These are phyloP conservation scores for Drosophila neoperkinsi DNA, from an alignment of 2,888 invertebrate genomes.

Conservation along the genomic window DNA sequence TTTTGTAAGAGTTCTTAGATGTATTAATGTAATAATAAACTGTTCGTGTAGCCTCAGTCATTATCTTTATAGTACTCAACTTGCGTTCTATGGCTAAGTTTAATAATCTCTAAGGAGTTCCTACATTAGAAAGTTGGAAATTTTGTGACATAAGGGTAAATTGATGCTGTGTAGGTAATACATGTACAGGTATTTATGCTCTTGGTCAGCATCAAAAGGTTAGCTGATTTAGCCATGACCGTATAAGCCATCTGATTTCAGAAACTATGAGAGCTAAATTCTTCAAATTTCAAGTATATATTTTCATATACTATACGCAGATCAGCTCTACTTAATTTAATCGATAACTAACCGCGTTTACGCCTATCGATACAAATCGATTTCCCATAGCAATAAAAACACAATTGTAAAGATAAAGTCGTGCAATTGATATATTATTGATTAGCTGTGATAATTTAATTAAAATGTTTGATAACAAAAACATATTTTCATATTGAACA, in stretches of 20 bases:
- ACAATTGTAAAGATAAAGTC: background rate
- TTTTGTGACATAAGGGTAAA: background rate
- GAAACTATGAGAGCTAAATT: rapidly evolving
- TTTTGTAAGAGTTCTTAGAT: background rate
- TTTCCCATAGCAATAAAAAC: background rate
- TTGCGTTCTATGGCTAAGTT: background rate
- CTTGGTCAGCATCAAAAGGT: background rate
- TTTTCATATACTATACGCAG: background rate
- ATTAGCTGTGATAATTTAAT: background rate
- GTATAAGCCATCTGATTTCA: background rate
- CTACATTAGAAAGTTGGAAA: background rate
- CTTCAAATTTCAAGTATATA: background rate
- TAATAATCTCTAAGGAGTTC: background rate
- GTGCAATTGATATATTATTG: background rate
- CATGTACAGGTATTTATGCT: background rate
- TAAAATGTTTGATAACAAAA: background rate
- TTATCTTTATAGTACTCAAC: background rate
- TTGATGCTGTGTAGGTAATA: background rate
- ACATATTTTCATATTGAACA: background rate
- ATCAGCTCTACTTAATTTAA: rapidly evolving
- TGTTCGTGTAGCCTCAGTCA: background rate
- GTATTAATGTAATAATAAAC: background rate
- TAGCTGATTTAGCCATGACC: background rate
- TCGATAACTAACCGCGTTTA: background rate
- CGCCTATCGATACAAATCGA: background rate